These are phyloP conservation scores for Lasius fuliginosus DNA, from an alignment of 2,888 invertebrate species.

Conservation along the genomic window DNA sequence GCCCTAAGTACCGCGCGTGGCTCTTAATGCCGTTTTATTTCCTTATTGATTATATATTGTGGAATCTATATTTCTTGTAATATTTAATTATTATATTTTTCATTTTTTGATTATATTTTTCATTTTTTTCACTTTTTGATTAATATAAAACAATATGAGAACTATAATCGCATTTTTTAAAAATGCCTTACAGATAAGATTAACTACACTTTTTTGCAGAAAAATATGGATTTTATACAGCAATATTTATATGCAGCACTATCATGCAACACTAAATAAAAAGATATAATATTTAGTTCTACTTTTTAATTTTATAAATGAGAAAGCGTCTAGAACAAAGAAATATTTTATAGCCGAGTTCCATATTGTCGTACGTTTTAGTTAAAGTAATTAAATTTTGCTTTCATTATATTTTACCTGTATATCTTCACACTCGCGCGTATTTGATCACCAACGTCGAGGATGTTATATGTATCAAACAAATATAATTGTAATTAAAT, in stretches of 20 bases:
- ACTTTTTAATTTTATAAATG: not conserved
- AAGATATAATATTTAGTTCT: not conserved
- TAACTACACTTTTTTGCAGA: not conserved
- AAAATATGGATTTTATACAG: not conserved
- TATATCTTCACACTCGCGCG: not conserved
- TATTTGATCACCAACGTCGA: not conserved
- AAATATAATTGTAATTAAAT: not conserved
- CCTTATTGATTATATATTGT: too few species aligned
- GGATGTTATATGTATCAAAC: not conserved
- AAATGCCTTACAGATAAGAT: not conserved
- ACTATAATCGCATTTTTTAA: not conserved
- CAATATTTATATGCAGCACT: not conserved
- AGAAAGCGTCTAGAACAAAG: not conserved
- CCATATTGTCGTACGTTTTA: not conserved
- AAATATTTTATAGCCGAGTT: not conserved
- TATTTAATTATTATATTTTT: not conserved
- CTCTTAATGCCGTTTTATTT: too few species aligned
- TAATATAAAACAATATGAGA: not conserved
- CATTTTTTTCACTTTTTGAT: not conserved
- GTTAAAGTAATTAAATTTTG: not conserved
- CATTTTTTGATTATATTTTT: not conserved
- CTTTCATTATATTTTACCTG: constrained; percentile 1
- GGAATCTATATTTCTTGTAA: too few species aligned
- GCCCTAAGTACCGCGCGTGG: too few species aligned
- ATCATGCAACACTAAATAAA: not conserved